Percentiles rank a stretch among this genome's conserved stretches.
Conservation (phyloP, 2,113 vertebrate genomes). For the Xiphophorus maculatus region DNA sequence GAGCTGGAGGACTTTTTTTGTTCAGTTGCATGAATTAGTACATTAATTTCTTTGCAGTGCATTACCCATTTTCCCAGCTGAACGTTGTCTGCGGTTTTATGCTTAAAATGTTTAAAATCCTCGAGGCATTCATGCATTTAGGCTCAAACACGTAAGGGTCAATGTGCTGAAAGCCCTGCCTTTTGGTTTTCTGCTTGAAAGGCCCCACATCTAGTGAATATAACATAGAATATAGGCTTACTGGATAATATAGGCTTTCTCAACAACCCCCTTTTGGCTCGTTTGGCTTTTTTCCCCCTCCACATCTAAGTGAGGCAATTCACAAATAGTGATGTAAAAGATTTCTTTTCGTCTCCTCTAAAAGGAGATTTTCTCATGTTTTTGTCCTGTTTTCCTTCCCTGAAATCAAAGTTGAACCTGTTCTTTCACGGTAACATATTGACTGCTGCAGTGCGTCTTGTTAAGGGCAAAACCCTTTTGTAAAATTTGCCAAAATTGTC, state of each 20-base stretch:
- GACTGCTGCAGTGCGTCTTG: background rate
- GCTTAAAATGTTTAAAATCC: background rate
- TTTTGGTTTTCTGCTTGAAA: background rate
- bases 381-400: background rate
- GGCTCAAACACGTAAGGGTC: constrained; percentile 1
- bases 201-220: background rate
- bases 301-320: background rate
- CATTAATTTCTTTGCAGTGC: constrained; percentile 14
- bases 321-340: background rate
- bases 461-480: background rate
- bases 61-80: constrained; percentile 6
- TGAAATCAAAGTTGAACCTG: too few relatives aligned
- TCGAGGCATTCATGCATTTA: background rate
- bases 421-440: background rate
- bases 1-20: constrained; percentile 18
- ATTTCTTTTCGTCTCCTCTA: background rate
- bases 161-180: background rate
- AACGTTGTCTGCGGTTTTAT: background rate
- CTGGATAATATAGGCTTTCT: background rate
- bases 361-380: background rate
- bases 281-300: background rate
- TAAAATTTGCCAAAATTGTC: background rate
- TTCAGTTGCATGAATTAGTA: background rate
- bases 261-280: background rate
- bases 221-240: background rate